Conservation (phyloP, 2,113 vertebrate species). For the Thunnus maccoyii region DNA sequence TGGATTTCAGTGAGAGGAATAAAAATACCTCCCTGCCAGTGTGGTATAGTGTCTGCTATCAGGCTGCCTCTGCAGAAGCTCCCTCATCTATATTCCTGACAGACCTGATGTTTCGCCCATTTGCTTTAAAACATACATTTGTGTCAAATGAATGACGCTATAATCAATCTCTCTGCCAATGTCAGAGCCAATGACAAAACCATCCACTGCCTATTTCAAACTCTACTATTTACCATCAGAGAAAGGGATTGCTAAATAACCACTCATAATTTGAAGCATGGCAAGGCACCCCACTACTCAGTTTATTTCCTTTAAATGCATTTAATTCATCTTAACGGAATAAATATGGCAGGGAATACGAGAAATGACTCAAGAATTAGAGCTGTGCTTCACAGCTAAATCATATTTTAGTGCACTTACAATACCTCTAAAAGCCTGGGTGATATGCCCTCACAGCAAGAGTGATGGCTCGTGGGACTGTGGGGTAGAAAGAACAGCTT, state of each 20-base stretch:
- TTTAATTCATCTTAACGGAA: constrained; percentile 73
- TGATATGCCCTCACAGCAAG: constrained; percentile 47
- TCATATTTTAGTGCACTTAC: constrained; percentile 76
- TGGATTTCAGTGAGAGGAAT: constrained; percentile 34
- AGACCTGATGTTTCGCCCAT: constrained; percentile 65
- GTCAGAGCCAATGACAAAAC: constrained; percentile 73
- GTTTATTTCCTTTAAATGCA: constrained; percentile 74
- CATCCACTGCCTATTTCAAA: constrained; percentile 58
- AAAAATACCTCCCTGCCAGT: constrained; percentile 31
- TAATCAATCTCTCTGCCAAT: constrained; percentile 76
- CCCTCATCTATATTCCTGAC: constrained; percentile 69
- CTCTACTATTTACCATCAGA: constrained; percentile 69
- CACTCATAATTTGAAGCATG: constrained; percentile 80
- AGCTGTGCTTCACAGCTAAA: constrained; percentile 59
- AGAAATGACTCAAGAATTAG: constrained; percentile 64
- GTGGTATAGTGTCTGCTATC: constrained; percentile 19
- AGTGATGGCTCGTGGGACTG: constrained; percentile 51
- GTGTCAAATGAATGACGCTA: constrained; percentile 67
- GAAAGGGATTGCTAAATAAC: constrained; percentile 80
- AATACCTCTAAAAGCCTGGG: constrained; percentile 71
- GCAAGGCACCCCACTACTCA: constrained; percentile 69
- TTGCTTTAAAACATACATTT: constrained; percentile 75
- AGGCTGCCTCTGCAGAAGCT: constrained; percentile 38
- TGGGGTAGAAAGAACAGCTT: constrained; percentile 60
- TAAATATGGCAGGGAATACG: constrained; percentile 64